Percentiles rank a stretch among this genome's conserved stretches.
Conservation (phyloP, 2,797 vertebrate genomes). For the Sebastes paucispinis region DNA sequence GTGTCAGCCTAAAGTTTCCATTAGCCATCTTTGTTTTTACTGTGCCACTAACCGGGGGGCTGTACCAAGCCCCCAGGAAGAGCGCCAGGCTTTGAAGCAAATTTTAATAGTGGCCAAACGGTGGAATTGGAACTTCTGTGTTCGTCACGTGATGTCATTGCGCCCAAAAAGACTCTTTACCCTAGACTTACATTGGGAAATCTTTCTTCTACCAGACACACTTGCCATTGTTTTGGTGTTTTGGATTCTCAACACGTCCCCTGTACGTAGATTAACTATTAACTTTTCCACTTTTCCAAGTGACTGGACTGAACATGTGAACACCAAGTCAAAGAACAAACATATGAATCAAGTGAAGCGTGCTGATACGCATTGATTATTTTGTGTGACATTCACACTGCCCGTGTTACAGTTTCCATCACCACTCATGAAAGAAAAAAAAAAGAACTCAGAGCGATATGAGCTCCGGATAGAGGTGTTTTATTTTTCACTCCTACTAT, state of each 20-base stretch:
- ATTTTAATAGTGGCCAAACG: too few relatives aligned
- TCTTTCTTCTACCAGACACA: neutral
- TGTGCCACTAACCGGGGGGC: too few relatives aligned
- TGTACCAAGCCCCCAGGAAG: too few relatives aligned
- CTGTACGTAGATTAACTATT: conserved; percentile 8
- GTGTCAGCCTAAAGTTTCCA: too few relatives aligned
- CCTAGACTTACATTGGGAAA: too few relatives aligned
- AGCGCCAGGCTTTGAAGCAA: too few relatives aligned
- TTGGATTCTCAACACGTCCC: neutral
- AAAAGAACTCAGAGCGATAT: neutral
- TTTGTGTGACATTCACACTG: neutral
- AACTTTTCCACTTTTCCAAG: neutral
- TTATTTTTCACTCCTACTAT: neutral
- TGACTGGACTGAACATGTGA: neutral
- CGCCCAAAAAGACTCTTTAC: too few relatives aligned
- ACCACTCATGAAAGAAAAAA: too few relatives aligned
- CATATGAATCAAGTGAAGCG: neutral
- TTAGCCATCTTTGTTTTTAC: too few relatives aligned
- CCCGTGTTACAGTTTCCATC: neutral
- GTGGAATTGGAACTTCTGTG: too few relatives aligned
- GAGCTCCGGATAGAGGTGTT: neutral
- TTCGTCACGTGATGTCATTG: too few relatives aligned
- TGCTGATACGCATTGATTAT: conserved; percentile 1
- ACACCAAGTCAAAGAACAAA: conserved; percentile 6
- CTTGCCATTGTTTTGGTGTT: neutral